Evolutionary conservation across 2,888 invertebrate genomes (phyloP).

Genomic region (Thalpophila matura): DNA sequence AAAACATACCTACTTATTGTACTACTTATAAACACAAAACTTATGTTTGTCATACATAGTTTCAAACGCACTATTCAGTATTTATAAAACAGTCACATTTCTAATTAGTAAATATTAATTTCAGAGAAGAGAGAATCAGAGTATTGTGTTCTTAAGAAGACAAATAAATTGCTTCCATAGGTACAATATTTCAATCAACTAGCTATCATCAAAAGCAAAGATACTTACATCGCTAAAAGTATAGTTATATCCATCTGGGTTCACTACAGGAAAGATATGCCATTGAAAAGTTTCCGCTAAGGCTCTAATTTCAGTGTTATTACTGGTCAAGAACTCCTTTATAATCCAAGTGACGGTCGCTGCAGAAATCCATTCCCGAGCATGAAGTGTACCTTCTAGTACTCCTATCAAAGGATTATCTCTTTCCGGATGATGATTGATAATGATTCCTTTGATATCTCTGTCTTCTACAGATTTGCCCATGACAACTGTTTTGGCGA

Average conservation of each 20-base stretch:
- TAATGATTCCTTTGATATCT: constrained; percentile 89
- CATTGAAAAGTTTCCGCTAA: constrained; percentile 93
- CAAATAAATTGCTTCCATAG: neutral
- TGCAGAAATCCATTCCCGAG: constrained; percentile 94
- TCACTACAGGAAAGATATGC: constrained; percentile 94
- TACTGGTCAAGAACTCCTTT: constrained; percentile 92
- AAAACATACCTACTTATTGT: too few relatives aligned
- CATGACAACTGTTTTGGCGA: constrained; percentile 87
- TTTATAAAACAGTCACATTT: too few relatives aligned
- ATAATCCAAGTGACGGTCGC: constrained; percentile 93
- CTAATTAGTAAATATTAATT: too few relatives aligned
- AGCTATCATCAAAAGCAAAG: neutral
- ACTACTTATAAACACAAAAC: too few relatives aligned
- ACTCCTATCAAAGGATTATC: constrained; percentile 85
- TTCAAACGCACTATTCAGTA: too few relatives aligned
- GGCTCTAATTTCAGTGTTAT: constrained; percentile 86
- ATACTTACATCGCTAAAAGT: constrained; percentile 91
- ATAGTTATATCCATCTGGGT: constrained; percentile 94
- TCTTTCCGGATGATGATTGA: constrained; percentile 81
- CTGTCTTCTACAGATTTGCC: constrained; percentile 92
- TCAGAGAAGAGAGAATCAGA: too few relatives aligned
- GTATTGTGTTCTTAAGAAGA: too few relatives aligned
- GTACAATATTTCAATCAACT: constrained; percentile 2
- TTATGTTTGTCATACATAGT: too few relatives aligned
- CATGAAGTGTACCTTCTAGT: constrained; percentile 92